Percentiles rank a stretch among this genome's conserved stretches.
Evolutionary conservation across 2,888 invertebrate species (phyloP).

Genomic region (Zonitis immaculata): DNA sequence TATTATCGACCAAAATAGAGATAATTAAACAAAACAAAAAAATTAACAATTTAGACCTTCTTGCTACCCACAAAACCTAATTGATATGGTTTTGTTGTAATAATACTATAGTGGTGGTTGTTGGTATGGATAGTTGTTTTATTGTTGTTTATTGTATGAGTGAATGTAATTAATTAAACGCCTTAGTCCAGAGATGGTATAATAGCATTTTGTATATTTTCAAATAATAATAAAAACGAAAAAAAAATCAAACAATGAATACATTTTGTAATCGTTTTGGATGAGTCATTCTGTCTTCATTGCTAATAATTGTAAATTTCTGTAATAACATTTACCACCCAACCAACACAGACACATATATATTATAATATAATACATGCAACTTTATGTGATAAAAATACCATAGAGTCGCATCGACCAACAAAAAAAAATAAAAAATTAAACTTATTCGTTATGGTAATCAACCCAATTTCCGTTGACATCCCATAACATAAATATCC

Average conservation of each 20-base stretch:
- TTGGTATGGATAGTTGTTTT: neutral
- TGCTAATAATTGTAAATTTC: slow-evolving; percentile 5
- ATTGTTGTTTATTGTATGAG: neutral
- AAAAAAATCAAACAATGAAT: slow-evolving; percentile 4
- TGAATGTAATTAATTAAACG: slow-evolving; percentile 6
- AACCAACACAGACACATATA: too few species aligned
- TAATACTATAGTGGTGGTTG: slow-evolving; percentile 10
- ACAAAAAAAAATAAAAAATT: too few species aligned
- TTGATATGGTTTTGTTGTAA: slow-evolving; percentile 17
- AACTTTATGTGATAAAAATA: too few species aligned
- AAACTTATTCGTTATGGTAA: neutral
- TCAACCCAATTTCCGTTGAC: slow-evolving; percentile 1
- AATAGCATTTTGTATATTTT: slow-evolving; percentile 5
- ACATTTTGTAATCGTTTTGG: slow-evolving; percentile 3
- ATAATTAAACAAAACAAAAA: too few species aligned
- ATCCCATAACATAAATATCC: neutral
- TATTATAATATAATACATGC: too few species aligned
- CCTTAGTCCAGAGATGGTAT: slow-evolving; percentile 5
- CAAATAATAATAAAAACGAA: neutral
- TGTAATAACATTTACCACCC: slow-evolving; percentile 4
- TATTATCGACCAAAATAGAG: too few species aligned
- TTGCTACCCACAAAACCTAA: slow-evolving; percentile 7
- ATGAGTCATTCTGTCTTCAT: slow-evolving; percentile 3
- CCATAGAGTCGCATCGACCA: too few species aligned
- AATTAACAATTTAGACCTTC: neutral